Percentiles rank a stretch among this genome's conserved stretches.
Conservation (phyloP, 2,797 vertebrate species). For the Spheniscus humboldti region DNA sequence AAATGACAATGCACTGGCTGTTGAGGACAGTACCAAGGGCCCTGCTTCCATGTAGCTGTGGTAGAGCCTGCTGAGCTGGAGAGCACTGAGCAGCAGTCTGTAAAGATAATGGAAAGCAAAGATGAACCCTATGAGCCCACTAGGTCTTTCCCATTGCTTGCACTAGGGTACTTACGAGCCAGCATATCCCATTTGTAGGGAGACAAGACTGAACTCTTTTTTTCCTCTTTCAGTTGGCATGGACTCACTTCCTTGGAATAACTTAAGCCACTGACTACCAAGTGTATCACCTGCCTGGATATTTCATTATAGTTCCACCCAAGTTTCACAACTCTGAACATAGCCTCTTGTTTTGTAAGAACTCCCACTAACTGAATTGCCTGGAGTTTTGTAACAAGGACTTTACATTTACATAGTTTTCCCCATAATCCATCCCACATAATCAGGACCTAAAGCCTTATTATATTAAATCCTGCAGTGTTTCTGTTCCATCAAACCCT, state of each 20-base stretch:
- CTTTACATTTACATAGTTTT: background rate
- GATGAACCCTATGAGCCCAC: background rate
- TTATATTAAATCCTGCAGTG: background rate
- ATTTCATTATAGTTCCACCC: background rate
- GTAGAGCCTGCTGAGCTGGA: background rate
- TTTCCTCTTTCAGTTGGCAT: background rate
- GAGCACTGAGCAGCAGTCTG: background rate
- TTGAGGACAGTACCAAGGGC: background rate
- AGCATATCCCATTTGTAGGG: background rate
- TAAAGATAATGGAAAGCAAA: background rate
- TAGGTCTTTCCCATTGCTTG: background rate
- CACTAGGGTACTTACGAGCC: background rate
- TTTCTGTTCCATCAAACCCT: background rate
- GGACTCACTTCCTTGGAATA: background rate
- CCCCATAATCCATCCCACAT: background rate
- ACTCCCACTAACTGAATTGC: background rate
- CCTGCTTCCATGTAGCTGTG: background rate
- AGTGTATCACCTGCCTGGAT: background rate
- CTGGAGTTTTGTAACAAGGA: slow-evolving; percentile 35
- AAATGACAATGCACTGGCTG: background rate
- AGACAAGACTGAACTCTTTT: background rate
- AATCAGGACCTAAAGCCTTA: background rate
- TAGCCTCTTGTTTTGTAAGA: slow-evolving; percentile 19
- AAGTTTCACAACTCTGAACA: slow-evolving; percentile 31
- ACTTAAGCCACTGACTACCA: background rate